Evolutionary conservation across 1,140 invertebrate species (phyloP).

Genomic region (Bemisia tabaci): DNA sequence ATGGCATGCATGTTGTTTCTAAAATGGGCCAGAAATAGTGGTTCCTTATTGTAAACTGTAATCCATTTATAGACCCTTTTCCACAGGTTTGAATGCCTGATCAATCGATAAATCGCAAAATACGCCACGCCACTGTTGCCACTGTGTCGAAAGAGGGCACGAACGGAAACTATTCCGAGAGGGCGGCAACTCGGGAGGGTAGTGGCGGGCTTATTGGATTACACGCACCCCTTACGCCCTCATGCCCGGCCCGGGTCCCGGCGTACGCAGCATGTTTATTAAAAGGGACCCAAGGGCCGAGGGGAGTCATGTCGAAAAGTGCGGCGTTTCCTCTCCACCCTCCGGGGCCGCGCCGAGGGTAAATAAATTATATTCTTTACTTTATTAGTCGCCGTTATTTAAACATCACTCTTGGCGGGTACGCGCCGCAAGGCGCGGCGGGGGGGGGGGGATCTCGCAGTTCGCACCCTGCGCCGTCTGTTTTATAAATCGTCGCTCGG

Average conservation of each 20-base stretch:
- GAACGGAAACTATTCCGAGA: too few species aligned
- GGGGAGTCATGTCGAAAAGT: constrained; percentile 1
- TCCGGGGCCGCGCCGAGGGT: neutral
- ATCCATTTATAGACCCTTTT: too few species aligned
- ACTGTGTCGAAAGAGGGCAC: too few species aligned
- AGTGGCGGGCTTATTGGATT: neutral
- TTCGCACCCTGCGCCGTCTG: constrained; percentile 1
- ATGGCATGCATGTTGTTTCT: too few species aligned
- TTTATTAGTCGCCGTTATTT: constrained; percentile 1
- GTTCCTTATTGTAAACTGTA: too few species aligned
- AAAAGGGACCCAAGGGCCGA: too few species aligned
- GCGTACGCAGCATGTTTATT: constrained; percentile 2
- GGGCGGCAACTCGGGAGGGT: neutral
- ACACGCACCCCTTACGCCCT: neutral
- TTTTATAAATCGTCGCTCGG: too few species aligned
- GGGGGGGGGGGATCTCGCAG: neutral
- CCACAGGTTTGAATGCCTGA: too few species aligned
- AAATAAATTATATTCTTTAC: neutral
- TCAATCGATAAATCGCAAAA: too few species aligned
- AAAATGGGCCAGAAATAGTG: too few species aligned
- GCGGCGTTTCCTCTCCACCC: neutral
- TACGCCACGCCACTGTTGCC: too few species aligned
- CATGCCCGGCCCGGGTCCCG: neutral
- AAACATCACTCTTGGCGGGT: constrained; percentile 1
- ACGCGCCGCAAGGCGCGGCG: too few species aligned